Percentiles rank a stretch among this genome's conserved stretches.
Conservation (phyloP, 2,797 vertebrate species). For the Ibycter americanus region DNA sequence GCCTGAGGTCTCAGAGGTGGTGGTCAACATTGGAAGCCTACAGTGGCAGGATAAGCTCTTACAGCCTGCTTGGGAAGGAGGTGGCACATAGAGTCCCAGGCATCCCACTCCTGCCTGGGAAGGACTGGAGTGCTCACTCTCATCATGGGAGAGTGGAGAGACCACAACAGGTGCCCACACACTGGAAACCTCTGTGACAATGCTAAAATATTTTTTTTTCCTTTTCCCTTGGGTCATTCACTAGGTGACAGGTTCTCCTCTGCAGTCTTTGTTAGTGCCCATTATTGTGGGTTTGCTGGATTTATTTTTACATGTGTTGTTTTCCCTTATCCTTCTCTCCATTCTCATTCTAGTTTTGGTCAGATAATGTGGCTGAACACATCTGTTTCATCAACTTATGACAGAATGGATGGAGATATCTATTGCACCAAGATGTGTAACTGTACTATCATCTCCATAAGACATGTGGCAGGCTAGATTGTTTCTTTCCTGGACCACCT, state of each 20-base stretch:
- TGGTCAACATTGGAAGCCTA: not conserved
- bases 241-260: not conserved
- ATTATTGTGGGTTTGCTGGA: not conserved
- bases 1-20: not conserved
- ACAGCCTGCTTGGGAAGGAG: not conserved
- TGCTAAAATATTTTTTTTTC: not conserved
- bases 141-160: not conserved
- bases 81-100: not conserved
- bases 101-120: not conserved
- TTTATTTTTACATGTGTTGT: not conserved
- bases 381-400: not conserved
- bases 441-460: not conserved
- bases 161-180: not conserved
- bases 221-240: not conserved
- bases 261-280: not conserved
- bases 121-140: not conserved
- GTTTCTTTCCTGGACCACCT: not conserved
- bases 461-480: not conserved
- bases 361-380: not conserved
- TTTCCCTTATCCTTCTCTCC: not conserved
- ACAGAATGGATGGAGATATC: not conserved
- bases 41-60: not conserved
- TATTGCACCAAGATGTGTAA: not conserved
- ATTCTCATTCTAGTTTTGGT: not conserved
- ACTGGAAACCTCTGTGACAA: not conserved